These are phyloP conservation scores for Saccostrea glomerata DNA, from an alignment of 1,140 invertebrate genomes.

Conservation along the genomic window DNA sequence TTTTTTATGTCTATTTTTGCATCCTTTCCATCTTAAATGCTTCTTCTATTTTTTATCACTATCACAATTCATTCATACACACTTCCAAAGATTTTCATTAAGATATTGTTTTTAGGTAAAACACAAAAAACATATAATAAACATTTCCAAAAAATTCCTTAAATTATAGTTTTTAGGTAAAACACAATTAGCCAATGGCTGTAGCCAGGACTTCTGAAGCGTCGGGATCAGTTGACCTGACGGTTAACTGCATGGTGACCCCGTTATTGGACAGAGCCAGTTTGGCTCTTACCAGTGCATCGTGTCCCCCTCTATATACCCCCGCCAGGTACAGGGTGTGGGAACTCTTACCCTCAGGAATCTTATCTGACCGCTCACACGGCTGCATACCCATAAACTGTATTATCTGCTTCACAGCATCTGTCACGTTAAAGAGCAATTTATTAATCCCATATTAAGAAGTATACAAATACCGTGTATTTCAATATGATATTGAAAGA, in stretches of 20 bases:
- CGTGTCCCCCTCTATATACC: constrained; percentile 92
- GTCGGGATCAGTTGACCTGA: constrained; percentile 82
- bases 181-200: constrained; percentile 74
- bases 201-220: constrained; percentile 88
- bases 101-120: neutral
- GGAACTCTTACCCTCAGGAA: constrained; percentile 88
- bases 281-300: constrained; percentile 87
- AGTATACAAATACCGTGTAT: neutral
- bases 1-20: no score
- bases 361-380: constrained; percentile 90
- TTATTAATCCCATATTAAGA: no score
- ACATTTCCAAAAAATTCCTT: no score
- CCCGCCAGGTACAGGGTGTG: constrained; percentile 91
- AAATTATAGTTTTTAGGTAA: neutral
- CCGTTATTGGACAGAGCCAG: constrained; percentile 82
- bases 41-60: no score
- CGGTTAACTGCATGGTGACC: constrained; percentile 87
- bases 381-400: constrained; percentile 93
- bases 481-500: neutral
- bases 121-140: neutral
- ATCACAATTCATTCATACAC: no score
- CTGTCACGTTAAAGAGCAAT: constrained; percentile 75
- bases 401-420: constrained; percentile 92
- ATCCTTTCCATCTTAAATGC: no score
- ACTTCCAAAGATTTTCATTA: no score